These are phyloP conservation scores for Spilosoma lubricipeda DNA, from an alignment of 2,888 invertebrate species.

Conservation along the genomic window DNA sequence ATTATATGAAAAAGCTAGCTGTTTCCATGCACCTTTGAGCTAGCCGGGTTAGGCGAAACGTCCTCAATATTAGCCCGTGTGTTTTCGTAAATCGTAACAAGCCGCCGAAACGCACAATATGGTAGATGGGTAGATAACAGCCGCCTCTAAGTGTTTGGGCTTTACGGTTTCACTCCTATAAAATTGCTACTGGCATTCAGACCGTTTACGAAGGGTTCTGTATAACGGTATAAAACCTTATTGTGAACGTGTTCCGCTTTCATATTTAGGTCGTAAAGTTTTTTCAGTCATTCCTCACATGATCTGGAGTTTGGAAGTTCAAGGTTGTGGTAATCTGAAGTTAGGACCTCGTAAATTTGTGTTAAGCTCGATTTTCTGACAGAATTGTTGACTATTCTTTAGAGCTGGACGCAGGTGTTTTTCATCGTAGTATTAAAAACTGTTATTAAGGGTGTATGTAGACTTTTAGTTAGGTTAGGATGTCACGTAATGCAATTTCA, in stretches of 20 bases:
- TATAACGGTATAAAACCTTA: constrained; percentile 48
- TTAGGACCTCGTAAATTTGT: constrained; percentile 2
- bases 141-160: constrained; percentile 72
- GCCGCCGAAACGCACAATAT: constrained; percentile 81
- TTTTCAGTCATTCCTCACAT: constrained; percentile 28
- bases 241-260: constrained; percentile 53
- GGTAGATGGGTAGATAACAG: constrained; percentile 81
- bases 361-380: not conserved
- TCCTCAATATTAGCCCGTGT: constrained; percentile 55
- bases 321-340: constrained; percentile 26
- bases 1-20: not conserved
- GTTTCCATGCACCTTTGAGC: not conserved
- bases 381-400: not conserved
- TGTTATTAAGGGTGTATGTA: not conserved
- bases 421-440: not conserved
- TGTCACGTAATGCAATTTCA: not conserved
- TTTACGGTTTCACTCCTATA: constrained; percentile 68
- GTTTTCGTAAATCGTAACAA: constrained; percentile 69
- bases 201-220: constrained; percentile 44
- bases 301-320: constrained; percentile 33
- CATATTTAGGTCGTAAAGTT: constrained; percentile 48
- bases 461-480: not conserved
- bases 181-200: constrained; percentile 55
- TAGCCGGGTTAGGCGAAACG: constrained; percentile 2
- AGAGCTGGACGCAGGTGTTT: not conserved